Evolutionary conservation across 2,797 vertebrate genomes (phyloP).

Genomic region (Euthynnus affinis): DNA sequence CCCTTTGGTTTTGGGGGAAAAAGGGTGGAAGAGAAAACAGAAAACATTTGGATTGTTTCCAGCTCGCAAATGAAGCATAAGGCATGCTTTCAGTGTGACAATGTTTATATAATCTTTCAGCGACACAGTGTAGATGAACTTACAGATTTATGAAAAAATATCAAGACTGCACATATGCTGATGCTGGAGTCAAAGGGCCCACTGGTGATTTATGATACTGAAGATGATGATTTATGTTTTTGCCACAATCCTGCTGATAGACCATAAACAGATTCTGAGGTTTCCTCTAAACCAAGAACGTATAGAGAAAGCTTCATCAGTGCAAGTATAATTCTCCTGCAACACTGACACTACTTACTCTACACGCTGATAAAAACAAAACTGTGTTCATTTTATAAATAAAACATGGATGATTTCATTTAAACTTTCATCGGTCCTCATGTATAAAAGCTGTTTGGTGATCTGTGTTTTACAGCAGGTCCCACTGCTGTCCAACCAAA

Average conservation of each 20-base stretch:
- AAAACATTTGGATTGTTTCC: constrained; percentile 63
- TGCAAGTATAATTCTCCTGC: constrained; percentile 29
- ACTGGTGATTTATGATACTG: constrained; percentile 69
- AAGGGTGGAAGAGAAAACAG: constrained; percentile 22
- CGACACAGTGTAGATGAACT: constrained; percentile 50
- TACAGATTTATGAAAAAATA: constrained; percentile 59
- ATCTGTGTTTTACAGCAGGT: neutral
- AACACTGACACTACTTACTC: neutral
- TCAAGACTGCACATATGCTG: constrained; percentile 55
- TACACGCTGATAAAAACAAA: neutral
- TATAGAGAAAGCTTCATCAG: constrained; percentile 36
- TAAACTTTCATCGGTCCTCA: neutral
- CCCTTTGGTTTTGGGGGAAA: constrained; percentile 25
- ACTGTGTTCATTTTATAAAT: neutral
- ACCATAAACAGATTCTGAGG: constrained; percentile 70
- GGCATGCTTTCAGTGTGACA: constrained; percentile 53
- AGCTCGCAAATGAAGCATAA: constrained; percentile 69
- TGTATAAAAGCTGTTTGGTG: neutral
- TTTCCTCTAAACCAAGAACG: constrained; percentile 55
- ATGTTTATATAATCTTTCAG: constrained; percentile 67
- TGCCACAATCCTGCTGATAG: constrained; percentile 62
- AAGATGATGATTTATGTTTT: constrained; percentile 58
- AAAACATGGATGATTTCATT: constrained; percentile 7
- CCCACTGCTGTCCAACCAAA: neutral
- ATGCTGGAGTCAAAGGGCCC: constrained; percentile 64